Evolutionary conservation across 2,888 invertebrate genomes (phyloP).

Genomic region (Eupsilia transversa): DNA sequence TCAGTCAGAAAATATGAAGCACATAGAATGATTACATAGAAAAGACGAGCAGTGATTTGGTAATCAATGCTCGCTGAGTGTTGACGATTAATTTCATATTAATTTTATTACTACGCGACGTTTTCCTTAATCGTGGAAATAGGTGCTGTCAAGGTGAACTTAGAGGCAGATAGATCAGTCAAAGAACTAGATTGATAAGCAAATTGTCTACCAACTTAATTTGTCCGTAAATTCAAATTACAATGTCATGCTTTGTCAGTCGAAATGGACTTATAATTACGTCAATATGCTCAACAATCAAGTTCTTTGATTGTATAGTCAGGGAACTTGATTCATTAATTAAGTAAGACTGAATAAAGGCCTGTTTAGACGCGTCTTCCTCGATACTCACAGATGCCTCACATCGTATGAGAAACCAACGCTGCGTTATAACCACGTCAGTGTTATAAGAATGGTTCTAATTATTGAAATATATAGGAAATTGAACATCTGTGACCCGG

Average conservation of each 20-base stretch:
- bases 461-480: background rate
- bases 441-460: conserved; percentile 1
- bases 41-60: background rate
- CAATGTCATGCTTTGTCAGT: background rate
- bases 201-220: background rate
- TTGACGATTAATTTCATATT: background rate
- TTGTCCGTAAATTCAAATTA: background rate
- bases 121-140: background rate
- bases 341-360: background rate
- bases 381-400: conserved; percentile 4
- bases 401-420: conserved; percentile 9
- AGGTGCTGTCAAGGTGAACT: background rate
- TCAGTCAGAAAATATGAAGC: too few relatives aligned
- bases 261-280: background rate
- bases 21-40: too few relatives aligned
- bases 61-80: background rate
- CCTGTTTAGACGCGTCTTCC: background rate
- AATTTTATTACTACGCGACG: background rate
- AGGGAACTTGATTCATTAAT: too few relatives aligned
- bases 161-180: background rate
- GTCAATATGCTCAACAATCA: background rate
- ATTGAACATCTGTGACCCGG: conserved; percentile 5
- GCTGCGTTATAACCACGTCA: conserved; percentile 26
- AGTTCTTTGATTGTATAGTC: background rate
- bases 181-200: too few relatives aligned